Percentiles rank a stretch among this genome's conserved stretches.
Evolutionary conservation across 2,888 invertebrate genomes (phyloP).

Genomic region (Ormyrus rosae): DNA sequence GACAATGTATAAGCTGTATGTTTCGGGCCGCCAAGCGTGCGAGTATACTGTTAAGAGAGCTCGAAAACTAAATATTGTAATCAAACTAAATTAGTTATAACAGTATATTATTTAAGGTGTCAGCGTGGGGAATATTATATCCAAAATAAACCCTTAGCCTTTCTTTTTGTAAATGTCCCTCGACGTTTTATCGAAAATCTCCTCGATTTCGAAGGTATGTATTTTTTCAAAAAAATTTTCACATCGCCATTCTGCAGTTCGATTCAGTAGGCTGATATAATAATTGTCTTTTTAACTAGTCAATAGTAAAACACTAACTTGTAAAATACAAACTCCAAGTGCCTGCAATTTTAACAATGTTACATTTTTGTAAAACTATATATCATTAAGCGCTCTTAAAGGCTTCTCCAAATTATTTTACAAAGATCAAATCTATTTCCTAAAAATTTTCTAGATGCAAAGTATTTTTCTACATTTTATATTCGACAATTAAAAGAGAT

Average conservation of each 20-base stretch:
- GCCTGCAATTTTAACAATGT: constrained; percentile 25
- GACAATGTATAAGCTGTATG: too few relatives aligned
- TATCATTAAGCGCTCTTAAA: constrained; percentile 13
- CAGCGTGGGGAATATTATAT: too few relatives aligned
- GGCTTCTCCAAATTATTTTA: background rate
- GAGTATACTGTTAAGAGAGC: background rate
- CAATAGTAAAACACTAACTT: constrained; percentile 63
- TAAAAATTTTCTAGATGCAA: background rate
- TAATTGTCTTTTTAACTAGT: constrained; percentile 72
- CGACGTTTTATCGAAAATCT: too few relatives aligned
- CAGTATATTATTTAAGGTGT: too few relatives aligned
- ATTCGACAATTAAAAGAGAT: constrained; percentile 8
- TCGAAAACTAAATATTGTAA: background rate
- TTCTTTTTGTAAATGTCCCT: too few relatives aligned
- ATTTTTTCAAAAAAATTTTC: too few relatives aligned
- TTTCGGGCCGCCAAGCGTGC: background rate
- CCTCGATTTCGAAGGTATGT: too few relatives aligned
- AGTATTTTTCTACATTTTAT: constrained; percentile 40
- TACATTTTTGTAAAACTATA: background rate
- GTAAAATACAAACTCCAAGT: constrained; percentile 47
- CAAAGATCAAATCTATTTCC: background rate
- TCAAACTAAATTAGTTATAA: background rate
- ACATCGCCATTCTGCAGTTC: constrained; percentile 18
- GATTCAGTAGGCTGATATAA: constrained; percentile 48
- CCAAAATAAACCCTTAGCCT: too few relatives aligned